Percentiles rank a stretch among this genome's conserved stretches.
Evolutionary conservation across 1,140 invertebrate genomes (phyloP).

Genomic region (Hetaerina americana): DNA sequence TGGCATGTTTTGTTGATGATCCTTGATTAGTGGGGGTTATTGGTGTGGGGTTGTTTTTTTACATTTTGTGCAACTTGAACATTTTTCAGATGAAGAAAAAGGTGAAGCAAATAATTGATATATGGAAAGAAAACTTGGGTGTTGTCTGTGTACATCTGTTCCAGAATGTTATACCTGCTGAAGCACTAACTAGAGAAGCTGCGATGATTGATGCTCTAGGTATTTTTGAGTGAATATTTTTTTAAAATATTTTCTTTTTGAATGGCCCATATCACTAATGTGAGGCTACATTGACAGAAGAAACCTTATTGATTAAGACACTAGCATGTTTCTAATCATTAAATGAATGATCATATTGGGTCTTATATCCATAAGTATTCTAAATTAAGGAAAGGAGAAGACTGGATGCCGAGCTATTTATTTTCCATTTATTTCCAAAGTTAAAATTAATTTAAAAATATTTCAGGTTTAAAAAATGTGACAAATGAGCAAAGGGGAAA

Average conservation of each 20-base stretch:
- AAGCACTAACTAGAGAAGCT: slow-evolving; percentile 87
- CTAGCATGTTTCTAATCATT: too few relatives aligned
- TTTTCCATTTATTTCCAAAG: slow-evolving; percentile 5
- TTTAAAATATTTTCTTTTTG: too few relatives aligned
- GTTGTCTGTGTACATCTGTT: slow-evolving; percentile 86
- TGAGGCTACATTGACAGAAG: too few relatives aligned
- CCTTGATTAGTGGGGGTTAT: too few relatives aligned
- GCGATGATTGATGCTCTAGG: slow-evolving; percentile 83
- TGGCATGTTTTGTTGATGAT: too few relatives aligned
- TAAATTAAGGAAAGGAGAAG: too few relatives aligned
- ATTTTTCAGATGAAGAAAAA: slow-evolving; percentile 35
- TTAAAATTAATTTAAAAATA: slow-evolving; percentile 13
- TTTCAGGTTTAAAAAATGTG: slow-evolving; percentile 45
- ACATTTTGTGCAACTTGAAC: slow-evolving; percentile 8
- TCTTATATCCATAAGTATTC: too few relatives aligned
- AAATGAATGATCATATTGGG: too few relatives aligned
- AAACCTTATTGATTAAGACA: too few relatives aligned
- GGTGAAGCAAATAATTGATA: slow-evolving; percentile 64
- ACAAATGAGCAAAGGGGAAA: slow-evolving; percentile 72
- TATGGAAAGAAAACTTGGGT: slow-evolving; percentile 71
- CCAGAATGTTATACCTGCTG: slow-evolving; percentile 78
- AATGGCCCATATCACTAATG: too few relatives aligned
- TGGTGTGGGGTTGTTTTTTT: too few relatives aligned
- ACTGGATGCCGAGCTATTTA: not conserved
- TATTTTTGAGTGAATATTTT: too few relatives aligned